Base-by-base conservation (phyloP, 2,113 vertebrate species). In the Dipodomys spectabilis region DNA sequence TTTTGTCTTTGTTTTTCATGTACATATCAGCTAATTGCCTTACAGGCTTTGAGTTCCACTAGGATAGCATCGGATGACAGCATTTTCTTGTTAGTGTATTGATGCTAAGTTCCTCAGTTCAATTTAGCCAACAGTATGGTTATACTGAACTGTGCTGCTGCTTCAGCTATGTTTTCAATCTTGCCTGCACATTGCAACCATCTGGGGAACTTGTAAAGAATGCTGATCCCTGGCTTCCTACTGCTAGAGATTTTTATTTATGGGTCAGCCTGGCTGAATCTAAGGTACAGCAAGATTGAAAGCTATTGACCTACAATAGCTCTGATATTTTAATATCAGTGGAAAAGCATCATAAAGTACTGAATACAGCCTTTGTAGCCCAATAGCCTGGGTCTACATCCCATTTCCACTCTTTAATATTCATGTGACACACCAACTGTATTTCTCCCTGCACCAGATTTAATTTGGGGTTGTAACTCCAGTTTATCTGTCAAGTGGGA, bases 301-400 rank as follows among this genome's bases (percentile, higher is more conserved):
- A 92, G 16, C 39, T 69, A 45, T 57, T 90, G 53, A 20, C 49
- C 15, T 60, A 82, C 25, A 92, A 77, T 7, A 92, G 73, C n/a
- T 78, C 69, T 92, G 67, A 82, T 88, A 94, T 86, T 35, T 72
- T 88, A 88, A 39, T 11, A 25, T 86, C 80, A 91, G 81, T 69
- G 4, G 30, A 44, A 82, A 94, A 81, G 23, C 18, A 78, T 22
- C 6, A 67, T 64, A 35, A 72, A 60, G 32, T 85, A 77, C 64
- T 68, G 23, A 86, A 86, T 62, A 60, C 28, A 69, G 44, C 35
- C 53, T 92, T 64, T 91, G 9, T 62, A 84, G 44, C 64, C n/a
- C 84, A 82, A 81, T 57, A 68, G 13, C 57, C 28, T 65, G 5
- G 3, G 18, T 87, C 90, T 82, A 94, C 87, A 85, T 94, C 53